Percentiles rank a stretch among this genome's conserved stretches.
phyloP scores from a whole-genome alignment of 2,797 vertebrate species.

The Potorous gilbertii region DNA sequence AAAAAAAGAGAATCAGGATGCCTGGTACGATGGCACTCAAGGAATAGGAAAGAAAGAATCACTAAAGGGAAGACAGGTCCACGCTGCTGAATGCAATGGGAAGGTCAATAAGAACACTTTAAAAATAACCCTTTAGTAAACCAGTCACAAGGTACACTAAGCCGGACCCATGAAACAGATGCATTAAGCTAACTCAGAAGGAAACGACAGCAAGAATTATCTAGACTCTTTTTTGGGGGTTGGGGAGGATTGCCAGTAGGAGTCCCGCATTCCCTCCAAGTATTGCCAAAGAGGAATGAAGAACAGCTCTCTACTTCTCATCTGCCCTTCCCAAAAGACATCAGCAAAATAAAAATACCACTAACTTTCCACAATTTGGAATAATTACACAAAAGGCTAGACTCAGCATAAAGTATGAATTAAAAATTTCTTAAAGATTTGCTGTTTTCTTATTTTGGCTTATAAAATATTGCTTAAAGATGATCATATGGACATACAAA shows the following conservation, averaged over 20 bases:
- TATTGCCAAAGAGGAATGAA: neutral
- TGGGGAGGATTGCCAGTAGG: neutral
- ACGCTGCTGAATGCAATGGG: neutral
- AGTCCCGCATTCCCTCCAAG: neutral
- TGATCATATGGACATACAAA: neutral
- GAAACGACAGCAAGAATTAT: neutral
- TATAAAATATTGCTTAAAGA: neutral
- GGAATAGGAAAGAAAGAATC: neutral
- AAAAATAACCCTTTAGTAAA: neutral
- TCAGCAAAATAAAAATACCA: neutral
- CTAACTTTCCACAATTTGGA: constrained; percentile 2
- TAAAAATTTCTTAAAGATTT: constrained; percentile 51
- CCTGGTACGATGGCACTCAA: neutral
- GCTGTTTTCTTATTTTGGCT: neutral
- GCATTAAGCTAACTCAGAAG: too few species aligned
- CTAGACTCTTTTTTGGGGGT: neutral
- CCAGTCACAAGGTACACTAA: neutral
- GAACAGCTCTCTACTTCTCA: neutral
- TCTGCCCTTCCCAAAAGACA: neutral
- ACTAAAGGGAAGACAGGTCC: neutral
- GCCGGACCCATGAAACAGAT: too few species aligned
- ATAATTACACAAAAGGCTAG: constrained; percentile 34
- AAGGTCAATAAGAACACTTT: neutral
- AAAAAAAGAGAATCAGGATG: neutral
- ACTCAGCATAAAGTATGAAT: neutral